Percentiles rank a stretch among this genome's conserved stretches.
phyloP scores from a whole-genome alignment of 2,797 vertebrate genomes.

The Taeniopygia guttata region DNA sequence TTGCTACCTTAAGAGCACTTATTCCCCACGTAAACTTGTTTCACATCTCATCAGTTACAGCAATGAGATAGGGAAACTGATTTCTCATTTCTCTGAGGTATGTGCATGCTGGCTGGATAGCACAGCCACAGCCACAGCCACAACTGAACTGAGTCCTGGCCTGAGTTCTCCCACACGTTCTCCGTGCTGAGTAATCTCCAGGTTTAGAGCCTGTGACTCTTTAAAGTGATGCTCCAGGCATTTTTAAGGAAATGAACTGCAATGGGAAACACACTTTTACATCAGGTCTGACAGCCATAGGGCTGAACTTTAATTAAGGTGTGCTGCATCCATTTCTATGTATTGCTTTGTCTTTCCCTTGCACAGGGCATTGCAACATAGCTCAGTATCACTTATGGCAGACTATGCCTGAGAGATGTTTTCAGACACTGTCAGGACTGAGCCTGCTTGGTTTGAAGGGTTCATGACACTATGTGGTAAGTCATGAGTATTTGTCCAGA shows the following conservation, averaged over 20 bases:
- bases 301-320: neutral
- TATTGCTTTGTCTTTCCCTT: neutral
- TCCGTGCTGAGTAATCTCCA: neutral
- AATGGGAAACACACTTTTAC: neutral
- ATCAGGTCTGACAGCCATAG: neutral
- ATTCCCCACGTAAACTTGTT: constrained; percentile 50
- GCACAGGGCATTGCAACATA: neutral
- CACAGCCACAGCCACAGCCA: neutral
- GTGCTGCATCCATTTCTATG: neutral
- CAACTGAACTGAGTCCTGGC: neutral
- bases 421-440: neutral
- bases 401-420: neutral
- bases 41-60: constrained; percentile 67
- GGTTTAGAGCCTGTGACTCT: neutral
- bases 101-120: neutral
- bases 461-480: neutral
- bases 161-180: neutral
- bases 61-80: neutral
- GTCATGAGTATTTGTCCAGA: neutral
- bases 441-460: neutral
- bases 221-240: neutral
- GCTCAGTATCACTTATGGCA: neutral
- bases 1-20: constrained; percentile 44
- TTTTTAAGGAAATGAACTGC: neutral
- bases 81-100: constrained; percentile 41